Evolutionary conservation across 2,797 vertebrate genomes (phyloP), one percentile per base, ranked within the genome.

Genomic region (Glyptemys insculpta): DNA sequence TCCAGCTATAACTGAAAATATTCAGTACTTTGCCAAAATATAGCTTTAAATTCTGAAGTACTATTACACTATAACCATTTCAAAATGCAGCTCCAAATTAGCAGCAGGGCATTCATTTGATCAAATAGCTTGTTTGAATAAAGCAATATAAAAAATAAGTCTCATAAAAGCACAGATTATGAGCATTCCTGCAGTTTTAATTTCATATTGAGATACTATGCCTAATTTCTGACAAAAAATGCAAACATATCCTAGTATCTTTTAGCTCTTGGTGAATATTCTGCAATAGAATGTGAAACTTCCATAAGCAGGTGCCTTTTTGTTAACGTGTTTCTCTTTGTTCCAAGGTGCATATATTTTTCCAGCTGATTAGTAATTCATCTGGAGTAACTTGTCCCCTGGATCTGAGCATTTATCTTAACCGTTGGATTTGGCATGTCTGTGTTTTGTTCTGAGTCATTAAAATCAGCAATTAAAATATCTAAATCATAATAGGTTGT

Each of bases 251-350:
- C 29, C 31, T 25, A 29, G 21, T 84, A 79, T 76, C 31, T 87
- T 68, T 5, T 52, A 85, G 49, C 10, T 6, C 34, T 57, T 59
- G 47, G 72, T 83, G 49, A 93, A 15, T 74, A 83, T 65, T 74
- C 4, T 25, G 14, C 31, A 87, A 47, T 7, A 34, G 0, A 0
- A 52, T 19, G n/a, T 44, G 47, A 89, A 31, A 31, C 27, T 72
- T 87, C 89, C 31, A 8, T 56, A 84, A 86, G 15, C 44, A 92
- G 31, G 10, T 72, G 34, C 21, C 65, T 79, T 91, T 91, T 91
- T 79, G 62, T 79, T 21, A 81, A 12, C 59, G 5, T 12, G 21
- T 54, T 82, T 93, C 78, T 34, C 6, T 86, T 94, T 84, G 49
- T 68, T 93, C 49, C 52, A 52, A 57, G 41, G 4, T 12, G 78